A percentile compares a stretch with the other conserved stretches of the same genome.
These are phyloP conservation scores for Drosophila azteca DNA, from an alignment of 1,140 invertebrate species.

Conservation along the genomic window DNA sequence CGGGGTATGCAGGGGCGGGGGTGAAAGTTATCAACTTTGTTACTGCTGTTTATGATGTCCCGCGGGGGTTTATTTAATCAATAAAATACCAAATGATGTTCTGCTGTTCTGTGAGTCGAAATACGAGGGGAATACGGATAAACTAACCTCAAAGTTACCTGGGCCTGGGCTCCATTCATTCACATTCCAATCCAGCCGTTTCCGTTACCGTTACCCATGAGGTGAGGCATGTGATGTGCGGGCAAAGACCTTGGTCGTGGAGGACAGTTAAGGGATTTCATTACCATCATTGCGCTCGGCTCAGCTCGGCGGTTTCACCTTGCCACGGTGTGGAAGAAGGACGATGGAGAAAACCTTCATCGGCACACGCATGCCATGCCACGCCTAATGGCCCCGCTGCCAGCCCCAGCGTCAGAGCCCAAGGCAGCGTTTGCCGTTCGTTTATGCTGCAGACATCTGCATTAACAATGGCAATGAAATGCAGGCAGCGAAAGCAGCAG, in stretches of 20 bases:
- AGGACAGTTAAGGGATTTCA: slow-evolving; percentile 61
- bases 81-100: slow-evolving; percentile 46
- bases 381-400: slow-evolving; percentile 45
- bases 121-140: no score
- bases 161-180: no score
- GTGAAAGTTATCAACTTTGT: slow-evolving; percentile 61
- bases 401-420: slow-evolving; percentile 23
- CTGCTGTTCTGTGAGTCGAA: background rate
- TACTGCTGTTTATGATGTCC: slow-evolving; percentile 50
- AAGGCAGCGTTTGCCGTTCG: slow-evolving; percentile 52
- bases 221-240: slow-evolving; percentile 2
- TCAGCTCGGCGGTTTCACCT: slow-evolving; percentile 45
- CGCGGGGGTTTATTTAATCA: slow-evolving; percentile 53
- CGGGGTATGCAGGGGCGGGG: slow-evolving; percentile 20
- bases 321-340: slow-evolving; percentile 42
- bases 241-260: slow-evolving; percentile 45
- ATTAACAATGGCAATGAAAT: slow-evolving; percentile 75
- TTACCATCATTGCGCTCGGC: slow-evolving; percentile 60
- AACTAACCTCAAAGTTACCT: no score
- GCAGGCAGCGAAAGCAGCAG: slow-evolving; percentile 25
- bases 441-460: slow-evolving; percentile 70
- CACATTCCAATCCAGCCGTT: no score
- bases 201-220: slow-evolving; percentile 39
- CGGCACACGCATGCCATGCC: slow-evolving; percentile 62
- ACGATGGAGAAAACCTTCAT: slow-evolving; percentile 56